A percentile compares a stretch with the other conserved stretches of the same genome.
phyloP scores from a whole-genome alignment of 2,888 invertebrate species.

The Thereva unica region DNA sequence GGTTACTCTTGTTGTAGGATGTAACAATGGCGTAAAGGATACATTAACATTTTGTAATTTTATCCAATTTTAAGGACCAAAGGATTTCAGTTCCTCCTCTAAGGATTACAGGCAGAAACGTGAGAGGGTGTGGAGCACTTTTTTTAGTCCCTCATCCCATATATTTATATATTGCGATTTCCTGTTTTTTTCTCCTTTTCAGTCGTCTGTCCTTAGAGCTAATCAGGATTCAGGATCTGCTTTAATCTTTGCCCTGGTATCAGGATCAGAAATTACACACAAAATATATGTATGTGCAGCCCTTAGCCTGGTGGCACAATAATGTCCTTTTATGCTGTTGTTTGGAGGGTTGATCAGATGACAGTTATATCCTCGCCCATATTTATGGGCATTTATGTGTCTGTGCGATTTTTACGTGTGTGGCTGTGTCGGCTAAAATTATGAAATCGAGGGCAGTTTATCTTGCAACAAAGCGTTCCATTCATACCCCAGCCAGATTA shows the following conservation, averaged over 20 bases:
- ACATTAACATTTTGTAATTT: constrained; percentile 37
- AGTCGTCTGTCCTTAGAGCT: constrained; percentile 17
- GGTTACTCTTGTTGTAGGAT: constrained; percentile 32
- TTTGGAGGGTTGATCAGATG: constrained; percentile 34
- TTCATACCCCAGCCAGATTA: constrained; percentile 36
- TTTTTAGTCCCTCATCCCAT: constrained; percentile 22
- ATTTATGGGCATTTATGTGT: neutral
- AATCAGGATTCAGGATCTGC: constrained; percentile 22
- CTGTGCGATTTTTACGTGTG: neutral
- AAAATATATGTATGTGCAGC: constrained; percentile 9
- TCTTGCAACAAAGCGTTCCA: constrained; percentile 28
- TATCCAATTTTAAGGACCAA: constrained; percentile 35
- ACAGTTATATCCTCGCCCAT: constrained; percentile 16
- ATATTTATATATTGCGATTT: constrained; percentile 14
- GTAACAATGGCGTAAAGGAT: constrained; percentile 35
- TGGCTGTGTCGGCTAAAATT: constrained; percentile 18
- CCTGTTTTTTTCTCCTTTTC: constrained; percentile 19
- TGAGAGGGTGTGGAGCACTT: constrained; percentile 4
- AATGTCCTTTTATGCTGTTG: constrained; percentile 30
- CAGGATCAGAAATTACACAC: constrained; percentile 10
- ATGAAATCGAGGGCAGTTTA: constrained; percentile 35
- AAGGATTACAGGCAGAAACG: neutral
- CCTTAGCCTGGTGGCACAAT: constrained; percentile 29
- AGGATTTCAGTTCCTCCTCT: constrained; percentile 11
- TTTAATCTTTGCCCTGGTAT: constrained; percentile 29